Percentiles rank a stretch among this genome's conserved stretches.
These are phyloP conservation scores for Danaus plexippus DNA, from an alignment of 1,140 invertebrate species.

Conservation along the genomic window DNA sequence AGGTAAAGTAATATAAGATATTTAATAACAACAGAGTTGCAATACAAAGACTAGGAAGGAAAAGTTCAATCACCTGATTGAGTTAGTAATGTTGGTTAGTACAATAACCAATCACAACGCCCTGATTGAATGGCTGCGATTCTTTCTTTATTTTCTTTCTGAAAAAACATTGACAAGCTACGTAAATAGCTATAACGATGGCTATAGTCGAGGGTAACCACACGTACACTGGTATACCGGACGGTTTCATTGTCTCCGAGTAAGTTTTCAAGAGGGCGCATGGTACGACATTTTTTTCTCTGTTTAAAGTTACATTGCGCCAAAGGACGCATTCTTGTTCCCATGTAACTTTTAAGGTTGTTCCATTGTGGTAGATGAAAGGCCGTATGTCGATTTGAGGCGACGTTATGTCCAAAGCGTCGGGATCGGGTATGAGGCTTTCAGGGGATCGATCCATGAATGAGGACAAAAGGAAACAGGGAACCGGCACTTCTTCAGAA, in stretches of 20 bases:
- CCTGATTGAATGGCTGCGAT: conserved; percentile 32
- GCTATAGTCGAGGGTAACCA: conserved; percentile 49
- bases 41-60: too few species aligned
- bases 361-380: conserved; percentile 31
- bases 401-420: conserved; percentile 43
- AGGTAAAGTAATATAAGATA: too few species aligned
- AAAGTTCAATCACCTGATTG: too few species aligned
- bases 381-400: conserved; percentile 45
- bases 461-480: conserved; percentile 54
- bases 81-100: conserved; percentile 17
- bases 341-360: conserved; percentile 35
- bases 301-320: conserved; percentile 45
- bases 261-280: conserved; percentile 54
- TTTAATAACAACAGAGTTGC: too few species aligned
- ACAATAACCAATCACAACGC: conserved; percentile 18
- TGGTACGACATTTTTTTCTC: conserved; percentile 38
- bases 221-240: conserved; percentile 52
- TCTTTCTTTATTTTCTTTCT: conserved; percentile 40
- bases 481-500: conserved; percentile 46
- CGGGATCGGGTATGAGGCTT: conserved; percentile 23
- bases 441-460: conserved; percentile 39
- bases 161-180: conserved; percentile 43
- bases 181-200: conserved; percentile 34
- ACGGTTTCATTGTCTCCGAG: conserved; percentile 52
- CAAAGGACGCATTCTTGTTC: conserved; percentile 54